Conservation (phyloP, 1,140 invertebrate species). For the Nilaparvata lugens region DNA sequence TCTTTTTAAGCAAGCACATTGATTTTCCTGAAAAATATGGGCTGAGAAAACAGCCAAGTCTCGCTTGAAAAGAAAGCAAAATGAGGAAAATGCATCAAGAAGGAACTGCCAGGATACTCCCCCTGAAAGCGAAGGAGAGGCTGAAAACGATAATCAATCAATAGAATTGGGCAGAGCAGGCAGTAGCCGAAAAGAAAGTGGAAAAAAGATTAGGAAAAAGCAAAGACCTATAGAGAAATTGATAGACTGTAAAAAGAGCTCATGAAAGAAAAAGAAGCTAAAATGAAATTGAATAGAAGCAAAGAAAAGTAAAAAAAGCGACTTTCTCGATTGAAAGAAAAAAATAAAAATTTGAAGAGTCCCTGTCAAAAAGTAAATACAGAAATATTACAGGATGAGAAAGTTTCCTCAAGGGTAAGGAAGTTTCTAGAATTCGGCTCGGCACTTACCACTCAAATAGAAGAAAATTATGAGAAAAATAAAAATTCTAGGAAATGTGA, state of each 20-base stretch:
- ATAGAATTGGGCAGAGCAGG: not conserved
- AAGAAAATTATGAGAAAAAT: slow-evolving; percentile 9
- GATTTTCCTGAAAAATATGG: slow-evolving; percentile 6
- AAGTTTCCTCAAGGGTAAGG: not conserved
- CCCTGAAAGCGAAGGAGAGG: slow-evolving; percentile 6
- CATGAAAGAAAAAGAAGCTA: not conserved
- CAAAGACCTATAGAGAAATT: slow-evolving; percentile 9
- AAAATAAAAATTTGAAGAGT: slow-evolving; percentile 8
- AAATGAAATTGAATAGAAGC: not conserved
- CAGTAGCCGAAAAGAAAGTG: slow-evolving; percentile 9
- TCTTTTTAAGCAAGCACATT: no score
- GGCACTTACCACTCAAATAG: not conserved
- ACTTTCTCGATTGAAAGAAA: slow-evolving; percentile 3
- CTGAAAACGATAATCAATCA: not conserved
- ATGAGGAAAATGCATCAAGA: slow-evolving; percentile 2
- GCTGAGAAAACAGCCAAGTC: slow-evolving; percentile 7
- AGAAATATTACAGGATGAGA: slow-evolving; percentile 7
- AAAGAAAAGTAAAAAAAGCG: slow-evolving; percentile 11
- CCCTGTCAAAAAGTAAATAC: slow-evolving; percentile 4
- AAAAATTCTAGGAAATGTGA: slow-evolving; percentile 9
- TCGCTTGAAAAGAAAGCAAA: slow-evolving; percentile 8
- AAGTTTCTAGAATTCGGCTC: not conserved
- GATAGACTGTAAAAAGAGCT: slow-evolving; percentile 1
- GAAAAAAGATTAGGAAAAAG: slow-evolving; percentile 7
- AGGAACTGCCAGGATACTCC: not conserved